Evolutionary conservation across 2,797 vertebrate species (phyloP).

Genomic region (Urocyon cinereoargenteus): DNA sequence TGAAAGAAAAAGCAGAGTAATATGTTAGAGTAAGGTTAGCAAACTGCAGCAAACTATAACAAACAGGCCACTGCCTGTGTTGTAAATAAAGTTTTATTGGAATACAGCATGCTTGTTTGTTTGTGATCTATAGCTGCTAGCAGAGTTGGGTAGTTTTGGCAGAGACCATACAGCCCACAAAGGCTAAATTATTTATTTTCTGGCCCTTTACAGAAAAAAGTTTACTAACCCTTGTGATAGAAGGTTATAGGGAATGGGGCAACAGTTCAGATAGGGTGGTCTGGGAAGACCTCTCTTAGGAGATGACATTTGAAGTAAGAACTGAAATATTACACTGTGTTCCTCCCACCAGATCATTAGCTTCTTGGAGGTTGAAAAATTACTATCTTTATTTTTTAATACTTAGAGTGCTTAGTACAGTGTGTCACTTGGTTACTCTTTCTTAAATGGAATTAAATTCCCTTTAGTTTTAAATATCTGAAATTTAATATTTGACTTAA

Average conservation of each 20-base stretch:
- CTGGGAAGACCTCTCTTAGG: background rate
- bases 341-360: background rate
- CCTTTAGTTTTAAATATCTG: background rate
- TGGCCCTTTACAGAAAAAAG: background rate
- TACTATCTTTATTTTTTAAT: background rate
- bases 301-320: background rate
- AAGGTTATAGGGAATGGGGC: background rate
- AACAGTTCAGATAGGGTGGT: background rate
- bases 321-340: background rate
- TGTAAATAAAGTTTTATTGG: background rate
- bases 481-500: conserved; percentile 5
- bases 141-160: background rate
- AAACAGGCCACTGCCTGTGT: background rate
- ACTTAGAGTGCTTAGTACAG: background rate
- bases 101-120: background rate
- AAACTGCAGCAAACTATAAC: background rate
- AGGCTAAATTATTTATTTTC: background rate
- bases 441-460: background rate
- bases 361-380: background rate
- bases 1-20: background rate
- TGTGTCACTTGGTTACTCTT: background rate
- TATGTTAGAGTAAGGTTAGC: background rate
- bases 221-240: background rate
- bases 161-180: background rate
- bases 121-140: background rate